Evolutionary conservation across 2,888 invertebrate species (phyloP), one percentile per base, ranked within the genome.

Genomic region (Drosophila paranaensis): DNA sequence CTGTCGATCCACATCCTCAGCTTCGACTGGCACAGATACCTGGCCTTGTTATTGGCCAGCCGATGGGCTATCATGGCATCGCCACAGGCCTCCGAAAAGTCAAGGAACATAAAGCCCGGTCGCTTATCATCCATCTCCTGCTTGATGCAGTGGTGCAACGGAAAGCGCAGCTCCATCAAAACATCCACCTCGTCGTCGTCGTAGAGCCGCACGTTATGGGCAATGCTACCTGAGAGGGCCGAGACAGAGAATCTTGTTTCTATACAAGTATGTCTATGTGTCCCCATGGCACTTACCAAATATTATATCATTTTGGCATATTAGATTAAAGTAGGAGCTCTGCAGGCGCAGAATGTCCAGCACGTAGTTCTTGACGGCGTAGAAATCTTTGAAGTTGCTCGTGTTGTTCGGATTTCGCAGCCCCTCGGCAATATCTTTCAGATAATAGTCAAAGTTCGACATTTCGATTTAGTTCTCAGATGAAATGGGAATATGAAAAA

Each of bases 121-220:
- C 68, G 65, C 3, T 13, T 67, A 35, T 3, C 40, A 25, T 71
- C 71, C 0, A 50, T 20, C 14, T 56, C 40, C 2, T 73, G 35
- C 0, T 20, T 8, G 13, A 88, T 79, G 2, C 46, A 4, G 0
- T 54, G 6, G 42, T 66, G 53, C 2, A 57, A 65, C 8, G 75
- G 74, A 33, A 90, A 77, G 14, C 74, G 51, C 0, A 90, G 33
- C 13, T 74, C 67, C 42, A 91, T 60, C 50, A 88, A 66, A 2
- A 89, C 76, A 64, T 91, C 88, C 37, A 72, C 81, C 35, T 91
- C 89, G 42, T 86, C 64, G 0, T 88, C 82, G 20, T 45, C 35
- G 9, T 61, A 42, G 9, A 82, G 56, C 54, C 81, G 86, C 4
- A 87, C 33, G 2, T 74, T 66, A 10, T 87, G 81, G 0, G 68